Percentiles rank a stretch among this genome's conserved stretches.
These are phyloP conservation scores for Trogon melanurus DNA, from an alignment of 2,113 vertebrate genomes.

Conservation along the genomic window DNA sequence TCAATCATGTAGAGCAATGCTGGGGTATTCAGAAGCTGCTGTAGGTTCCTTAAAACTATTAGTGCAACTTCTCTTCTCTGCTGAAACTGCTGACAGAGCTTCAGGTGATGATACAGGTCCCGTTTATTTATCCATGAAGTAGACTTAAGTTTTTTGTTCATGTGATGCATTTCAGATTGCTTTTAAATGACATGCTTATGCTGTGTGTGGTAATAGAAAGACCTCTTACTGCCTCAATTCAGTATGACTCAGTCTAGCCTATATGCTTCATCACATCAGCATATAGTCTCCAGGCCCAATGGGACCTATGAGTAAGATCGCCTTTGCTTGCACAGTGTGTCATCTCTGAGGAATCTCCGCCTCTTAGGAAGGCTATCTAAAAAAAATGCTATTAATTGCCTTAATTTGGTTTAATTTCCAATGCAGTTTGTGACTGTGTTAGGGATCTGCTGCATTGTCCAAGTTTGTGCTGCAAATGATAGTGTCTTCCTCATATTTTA, in stretches of 20 bases:
- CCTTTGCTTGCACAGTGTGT: neutral
- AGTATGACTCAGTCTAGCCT: neutral
- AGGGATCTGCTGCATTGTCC: neutral
- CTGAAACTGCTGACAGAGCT: neutral
- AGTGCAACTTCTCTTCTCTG: neutral
- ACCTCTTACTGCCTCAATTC: neutral
- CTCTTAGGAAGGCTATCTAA: neutral
- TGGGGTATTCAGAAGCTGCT: neutral
- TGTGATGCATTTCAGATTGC: neutral
- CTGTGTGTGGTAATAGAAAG: neutral
- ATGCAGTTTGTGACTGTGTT: rapidly evolving
- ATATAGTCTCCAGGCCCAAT: rapidly evolving
- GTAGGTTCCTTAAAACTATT: neutral
- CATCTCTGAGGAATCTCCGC: neutral
- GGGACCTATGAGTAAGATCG: neutral
- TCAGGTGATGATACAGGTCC: neutral
- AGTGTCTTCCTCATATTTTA: neutral
- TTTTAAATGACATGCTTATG: neutral
- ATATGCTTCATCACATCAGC: neutral
- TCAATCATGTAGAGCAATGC: neutral
- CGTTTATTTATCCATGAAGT: neutral
- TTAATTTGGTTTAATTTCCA: neutral
- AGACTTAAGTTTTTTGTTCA: neutral
- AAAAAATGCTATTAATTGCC: neutral
- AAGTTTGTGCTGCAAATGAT: neutral